phyloP scores from a whole-genome alignment of 1,140 invertebrate species.

The Pissodes strobi region DNA sequence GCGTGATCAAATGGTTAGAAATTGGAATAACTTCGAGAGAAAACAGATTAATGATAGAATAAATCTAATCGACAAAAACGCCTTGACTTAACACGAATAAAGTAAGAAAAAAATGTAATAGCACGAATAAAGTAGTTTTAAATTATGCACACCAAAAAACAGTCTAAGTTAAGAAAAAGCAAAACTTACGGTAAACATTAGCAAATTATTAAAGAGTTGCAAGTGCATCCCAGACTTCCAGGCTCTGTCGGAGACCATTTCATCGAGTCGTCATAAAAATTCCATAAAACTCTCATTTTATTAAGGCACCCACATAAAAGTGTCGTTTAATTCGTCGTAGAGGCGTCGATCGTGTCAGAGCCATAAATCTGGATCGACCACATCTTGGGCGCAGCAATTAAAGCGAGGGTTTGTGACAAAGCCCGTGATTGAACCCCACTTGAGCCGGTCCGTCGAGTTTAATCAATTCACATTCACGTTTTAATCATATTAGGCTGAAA shows the following conservation, averaged over 20 bases:
- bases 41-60: too few species aligned
- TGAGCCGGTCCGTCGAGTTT: conserved; percentile 43
- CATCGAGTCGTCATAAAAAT: conserved; percentile 17
- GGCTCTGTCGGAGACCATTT: neutral
- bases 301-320: conserved; percentile 30
- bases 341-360: conserved; percentile 25
- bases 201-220: too few species aligned
- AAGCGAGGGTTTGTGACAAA: conserved; percentile 40
- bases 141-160: too few species aligned
- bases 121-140: too few species aligned
- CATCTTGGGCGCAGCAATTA: conserved; percentile 47
- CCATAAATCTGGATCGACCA: conserved; percentile 42
- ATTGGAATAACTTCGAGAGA: too few species aligned
- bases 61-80: too few species aligned
- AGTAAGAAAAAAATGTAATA: too few species aligned
- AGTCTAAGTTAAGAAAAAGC: too few species aligned
- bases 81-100: too few species aligned
- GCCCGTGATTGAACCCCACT: conserved; percentile 41
- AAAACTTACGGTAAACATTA: too few species aligned
- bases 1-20: too few species aligned
- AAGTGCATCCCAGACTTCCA: conserved; percentile 5
- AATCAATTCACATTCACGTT: conserved; percentile 52
- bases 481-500: conserved; percentile 51
- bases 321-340: conserved; percentile 25
- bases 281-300: conserved; percentile 26